Conservation (phyloP, 2,888 invertebrate species). For the Papilio gigon region DNA sequence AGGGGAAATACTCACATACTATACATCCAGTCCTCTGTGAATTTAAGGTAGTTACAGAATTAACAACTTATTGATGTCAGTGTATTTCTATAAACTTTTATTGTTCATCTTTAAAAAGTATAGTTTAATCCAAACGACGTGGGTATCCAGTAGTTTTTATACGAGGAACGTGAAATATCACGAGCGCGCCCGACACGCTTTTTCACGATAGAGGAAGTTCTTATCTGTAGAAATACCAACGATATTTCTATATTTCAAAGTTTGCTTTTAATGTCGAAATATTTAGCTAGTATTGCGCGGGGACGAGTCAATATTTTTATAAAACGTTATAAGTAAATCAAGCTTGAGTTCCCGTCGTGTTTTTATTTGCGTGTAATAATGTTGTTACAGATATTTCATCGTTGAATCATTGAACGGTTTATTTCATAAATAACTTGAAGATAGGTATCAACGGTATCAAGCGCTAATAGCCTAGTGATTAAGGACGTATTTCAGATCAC, state of each 20-base stretch:
- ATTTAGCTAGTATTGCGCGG: not conserved
- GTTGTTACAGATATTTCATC: too few species aligned
- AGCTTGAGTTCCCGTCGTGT: not conserved
- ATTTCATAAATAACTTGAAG: too few species aligned
- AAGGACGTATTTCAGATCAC: too few species aligned
- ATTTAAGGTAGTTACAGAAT: too few species aligned
- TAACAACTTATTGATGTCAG: too few species aligned
- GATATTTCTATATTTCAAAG: constrained; percentile 36
- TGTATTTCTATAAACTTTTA: too few species aligned
- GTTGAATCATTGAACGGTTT: too few species aligned
- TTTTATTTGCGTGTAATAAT: not conserved
- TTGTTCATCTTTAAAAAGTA: constrained; percentile 5
- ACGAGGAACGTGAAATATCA: constrained; percentile 38
- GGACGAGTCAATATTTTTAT: constrained; percentile 7
- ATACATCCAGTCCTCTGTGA: too few species aligned
- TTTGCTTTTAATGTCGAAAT: constrained; percentile 35
- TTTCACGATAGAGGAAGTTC: constrained; percentile 36
- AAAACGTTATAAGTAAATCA: not conserved
- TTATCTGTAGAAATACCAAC: constrained; percentile 32
- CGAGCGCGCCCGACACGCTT: constrained; percentile 33
- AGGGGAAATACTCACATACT: too few species aligned
- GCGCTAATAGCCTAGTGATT: too few species aligned
- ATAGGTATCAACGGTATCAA: too few species aligned
- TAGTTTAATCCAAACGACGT: not conserved
- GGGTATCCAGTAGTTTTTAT: constrained; percentile 31